Evolutionary conservation across 1,140 invertebrate genomes (phyloP).

Genomic region (Camponotus floridanus): DNA sequence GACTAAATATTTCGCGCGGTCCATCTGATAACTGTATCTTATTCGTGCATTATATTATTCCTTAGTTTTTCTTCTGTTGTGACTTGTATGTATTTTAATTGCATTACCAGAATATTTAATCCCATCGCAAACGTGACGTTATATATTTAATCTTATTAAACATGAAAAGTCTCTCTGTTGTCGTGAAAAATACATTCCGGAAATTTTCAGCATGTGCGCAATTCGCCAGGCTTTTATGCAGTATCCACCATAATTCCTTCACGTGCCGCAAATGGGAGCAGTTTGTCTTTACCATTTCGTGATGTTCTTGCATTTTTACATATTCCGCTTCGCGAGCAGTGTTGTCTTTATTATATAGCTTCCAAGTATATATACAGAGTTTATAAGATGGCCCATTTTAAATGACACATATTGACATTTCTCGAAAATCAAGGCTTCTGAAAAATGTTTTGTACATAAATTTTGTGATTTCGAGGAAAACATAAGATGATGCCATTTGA

Average conservation of each 20-base stretch:
- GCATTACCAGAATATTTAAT: neutral
- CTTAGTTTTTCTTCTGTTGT: neutral
- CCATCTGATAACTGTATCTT: neutral
- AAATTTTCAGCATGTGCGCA: constrained; percentile 38
- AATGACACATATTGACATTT: too few relatives aligned
- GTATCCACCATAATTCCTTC: constrained; percentile 61
- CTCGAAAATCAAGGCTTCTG: too few relatives aligned
- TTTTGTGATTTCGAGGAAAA: too few relatives aligned
- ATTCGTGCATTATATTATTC: neutral
- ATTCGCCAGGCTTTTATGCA: constrained; percentile 47
- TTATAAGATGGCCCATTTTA: too few relatives aligned
- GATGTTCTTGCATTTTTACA: constrained; percentile 19
- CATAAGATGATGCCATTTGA: too few relatives aligned
- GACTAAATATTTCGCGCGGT: neutral
- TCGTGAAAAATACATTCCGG: constrained; percentile 42
- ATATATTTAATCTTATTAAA: constrained; percentile 1
- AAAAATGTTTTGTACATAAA: too few relatives aligned
- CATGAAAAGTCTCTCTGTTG: neutral
- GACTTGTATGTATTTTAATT: neutral
- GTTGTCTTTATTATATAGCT: constrained; percentile 5
- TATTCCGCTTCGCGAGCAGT: constrained; percentile 4
- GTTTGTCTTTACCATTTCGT: constrained; percentile 52
- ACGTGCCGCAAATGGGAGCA: constrained; percentile 56
- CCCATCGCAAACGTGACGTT: neutral
- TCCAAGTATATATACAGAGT: neutral